Base-by-base conservation (phyloP, 2,888 invertebrate genomes). In the Gortyna flavago region DNA sequence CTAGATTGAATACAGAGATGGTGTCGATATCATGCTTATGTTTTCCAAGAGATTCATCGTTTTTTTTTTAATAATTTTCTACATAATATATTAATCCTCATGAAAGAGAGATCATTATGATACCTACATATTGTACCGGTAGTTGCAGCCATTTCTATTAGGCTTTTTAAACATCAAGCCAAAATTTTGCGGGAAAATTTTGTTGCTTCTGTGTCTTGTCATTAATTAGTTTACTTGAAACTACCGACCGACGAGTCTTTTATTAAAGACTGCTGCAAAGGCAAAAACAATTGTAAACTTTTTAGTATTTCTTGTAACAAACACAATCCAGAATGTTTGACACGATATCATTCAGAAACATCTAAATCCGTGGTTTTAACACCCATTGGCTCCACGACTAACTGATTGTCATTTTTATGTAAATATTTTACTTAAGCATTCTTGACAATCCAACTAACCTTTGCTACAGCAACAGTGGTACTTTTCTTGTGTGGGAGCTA, bases 11-110 rank as follows among this genome's bases (percentile, higher is more conserved):
- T 73, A 44, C 35, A 64, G 62, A 54, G 59, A 44, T 67, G 62
- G 81, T 85, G 35, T 85, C 21, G 13, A 76, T 85, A 54, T 71
- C 70, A 64, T 38, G 29, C 3, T 62, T 67, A 35, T 70, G 5
- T 79, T 79, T 72, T 81, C 16, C n/a, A 0, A 73, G 9, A 51
- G 38, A 54, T 62, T 35, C 11, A 1, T 32, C 32, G 7, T 1
- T 48, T 32, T 1, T 48, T n/a, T 59, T 2, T 13, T 3, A 3
- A 51, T 41, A 0, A 2, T 61, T 38, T 79, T 32, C 66, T 59
- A 51, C 18, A 9, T 16, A 44, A 9, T 16, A 44, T 16, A 16
- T 44, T 44, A 44, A 44, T 9, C 18, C 18, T 25, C 7, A 29
- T 25, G 21, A 41, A 41, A 11, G 7, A 16, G 6, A 21, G 0